Evolutionary conservation across 1,140 invertebrate species (phyloP).

Genomic region (Zaprionus kolodkinae): DNA sequence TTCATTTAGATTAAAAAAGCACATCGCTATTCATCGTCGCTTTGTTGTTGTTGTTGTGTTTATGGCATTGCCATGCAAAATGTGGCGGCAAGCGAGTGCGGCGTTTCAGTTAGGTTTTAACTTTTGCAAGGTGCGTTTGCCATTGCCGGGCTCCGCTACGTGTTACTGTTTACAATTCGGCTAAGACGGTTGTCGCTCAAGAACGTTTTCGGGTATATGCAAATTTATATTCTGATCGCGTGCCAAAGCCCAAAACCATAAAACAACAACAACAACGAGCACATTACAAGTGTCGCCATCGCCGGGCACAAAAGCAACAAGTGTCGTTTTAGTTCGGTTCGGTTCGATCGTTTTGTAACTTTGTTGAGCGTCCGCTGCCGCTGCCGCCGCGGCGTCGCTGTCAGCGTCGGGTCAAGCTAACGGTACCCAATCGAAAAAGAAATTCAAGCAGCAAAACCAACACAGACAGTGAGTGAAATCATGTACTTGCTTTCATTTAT

Average conservation of each 20-base stretch:
- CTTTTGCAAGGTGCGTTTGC: constrained; percentile 53
- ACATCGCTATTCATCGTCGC: constrained; percentile 31
- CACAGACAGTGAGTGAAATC: constrained; percentile 63
- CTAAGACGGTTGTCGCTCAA: constrained; percentile 18
- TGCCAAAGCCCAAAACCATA: constrained; percentile 39
- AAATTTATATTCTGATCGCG: constrained; percentile 38
- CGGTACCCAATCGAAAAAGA: constrained; percentile 64
- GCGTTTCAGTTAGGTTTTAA: constrained; percentile 48
- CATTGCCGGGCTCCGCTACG: constrained; percentile 20
- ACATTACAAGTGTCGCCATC: constrained; percentile 39
- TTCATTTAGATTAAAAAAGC: neutral
- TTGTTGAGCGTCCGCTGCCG: constrained; percentile 15
- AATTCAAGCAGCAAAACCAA: constrained; percentile 70
- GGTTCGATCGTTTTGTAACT: constrained; percentile 37
- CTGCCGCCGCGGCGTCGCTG: constrained; percentile 26
- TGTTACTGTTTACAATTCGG: constrained; percentile 10
- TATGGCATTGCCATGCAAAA: constrained; percentile 29
- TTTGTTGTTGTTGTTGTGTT: constrained; percentile 20
- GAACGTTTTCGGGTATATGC: constrained; percentile 39
- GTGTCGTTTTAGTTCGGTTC: constrained; percentile 16
- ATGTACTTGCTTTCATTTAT: constrained; percentile 63
- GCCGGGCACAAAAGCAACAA: constrained; percentile 36
- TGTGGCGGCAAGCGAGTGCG: constrained; percentile 47
- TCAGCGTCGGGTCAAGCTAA: constrained; percentile 66
- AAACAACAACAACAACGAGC: constrained; percentile 19